Percentiles rank a stretch among this genome's conserved stretches.
Evolutionary conservation across 2,888 invertebrate genomes (phyloP).

Genomic region (Latrodectus elegans): DNA sequence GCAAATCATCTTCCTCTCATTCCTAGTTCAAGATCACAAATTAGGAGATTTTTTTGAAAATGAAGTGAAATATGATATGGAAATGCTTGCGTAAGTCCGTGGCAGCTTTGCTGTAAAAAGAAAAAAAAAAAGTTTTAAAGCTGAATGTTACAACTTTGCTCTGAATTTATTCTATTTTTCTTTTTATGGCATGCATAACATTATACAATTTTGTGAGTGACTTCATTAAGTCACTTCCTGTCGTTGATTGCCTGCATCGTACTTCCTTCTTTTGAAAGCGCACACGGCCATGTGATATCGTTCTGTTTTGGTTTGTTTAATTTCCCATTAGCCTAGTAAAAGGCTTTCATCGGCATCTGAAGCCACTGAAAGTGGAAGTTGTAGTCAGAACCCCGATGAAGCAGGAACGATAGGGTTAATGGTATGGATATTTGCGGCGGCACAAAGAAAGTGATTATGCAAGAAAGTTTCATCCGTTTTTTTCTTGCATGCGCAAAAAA

Average conservation of each 20-base stretch:
- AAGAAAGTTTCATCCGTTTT: background rate
- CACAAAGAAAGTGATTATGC: background rate
- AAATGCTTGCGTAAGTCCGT: too few relatives aligned
- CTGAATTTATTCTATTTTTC: too few relatives aligned
- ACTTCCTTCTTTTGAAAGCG: slow-evolving; percentile 18
- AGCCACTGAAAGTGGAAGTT: slow-evolving; percentile 10
- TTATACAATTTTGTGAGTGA: background rate
- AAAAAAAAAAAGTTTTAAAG: background rate
- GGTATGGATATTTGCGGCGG: background rate
- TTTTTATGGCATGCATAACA: background rate
- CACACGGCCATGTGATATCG: slow-evolving; percentile 10
- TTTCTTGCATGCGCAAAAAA: background rate
- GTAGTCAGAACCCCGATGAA: background rate
- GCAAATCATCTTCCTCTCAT: too few relatives aligned
- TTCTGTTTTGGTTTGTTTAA: slow-evolving; percentile 19
- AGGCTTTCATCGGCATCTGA: slow-evolving; percentile 12
- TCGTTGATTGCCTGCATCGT: slow-evolving; percentile 19
- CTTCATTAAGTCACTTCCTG: slow-evolving; percentile 43
- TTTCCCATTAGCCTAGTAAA: slow-evolving; percentile 27
- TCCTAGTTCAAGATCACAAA: too few relatives aligned
- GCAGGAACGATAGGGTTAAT: slow-evolving; percentile 6
- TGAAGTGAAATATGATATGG: too few relatives aligned
- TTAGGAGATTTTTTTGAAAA: too few relatives aligned
- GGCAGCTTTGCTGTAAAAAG: too few relatives aligned
- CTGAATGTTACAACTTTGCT: background rate